These are phyloP conservation scores for Gnathonemus echidnorhynchus DNA, from an alignment of 2,113 vertebrate genomes.

Conservation along the genomic window DNA sequence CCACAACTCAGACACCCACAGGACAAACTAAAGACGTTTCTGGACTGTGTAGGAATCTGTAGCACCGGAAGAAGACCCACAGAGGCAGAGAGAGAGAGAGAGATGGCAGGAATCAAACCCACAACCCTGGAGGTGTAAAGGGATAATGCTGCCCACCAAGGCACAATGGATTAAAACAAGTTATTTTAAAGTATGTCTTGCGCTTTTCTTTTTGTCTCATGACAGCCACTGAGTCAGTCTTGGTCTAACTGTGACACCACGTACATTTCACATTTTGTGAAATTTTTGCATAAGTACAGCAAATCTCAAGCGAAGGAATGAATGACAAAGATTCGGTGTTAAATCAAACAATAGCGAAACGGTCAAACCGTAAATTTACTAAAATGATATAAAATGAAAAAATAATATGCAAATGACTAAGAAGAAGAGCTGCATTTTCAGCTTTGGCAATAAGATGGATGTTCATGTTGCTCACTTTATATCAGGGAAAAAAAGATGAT, in stretches of 20 bases:
- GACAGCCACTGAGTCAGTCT: background rate
- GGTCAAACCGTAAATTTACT: background rate
- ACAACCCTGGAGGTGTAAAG: background rate
- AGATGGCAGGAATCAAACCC: background rate
- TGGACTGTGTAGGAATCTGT: background rate
- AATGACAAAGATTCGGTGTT: background rate
- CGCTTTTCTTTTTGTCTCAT: background rate
- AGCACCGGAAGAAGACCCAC: background rate
- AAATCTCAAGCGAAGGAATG: background rate
- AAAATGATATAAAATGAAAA: background rate
- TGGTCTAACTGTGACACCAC: background rate
- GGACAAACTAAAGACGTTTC: background rate
- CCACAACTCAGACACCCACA: background rate
- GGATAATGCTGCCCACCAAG: background rate
- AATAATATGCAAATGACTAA: background rate
- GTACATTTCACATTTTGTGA: background rate
- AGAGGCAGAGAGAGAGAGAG: background rate
- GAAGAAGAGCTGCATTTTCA: background rate
- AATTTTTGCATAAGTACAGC: background rate
- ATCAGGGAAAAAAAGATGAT: background rate
- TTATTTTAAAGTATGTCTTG: background rate
- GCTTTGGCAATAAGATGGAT: background rate
- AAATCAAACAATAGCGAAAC: background rate
- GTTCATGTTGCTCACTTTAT: background rate
- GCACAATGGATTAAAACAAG: background rate